These are phyloP conservation scores for Protomyctophum bolini DNA, from an alignment of 2,113 vertebrate species.

Conservation along the genomic window DNA sequence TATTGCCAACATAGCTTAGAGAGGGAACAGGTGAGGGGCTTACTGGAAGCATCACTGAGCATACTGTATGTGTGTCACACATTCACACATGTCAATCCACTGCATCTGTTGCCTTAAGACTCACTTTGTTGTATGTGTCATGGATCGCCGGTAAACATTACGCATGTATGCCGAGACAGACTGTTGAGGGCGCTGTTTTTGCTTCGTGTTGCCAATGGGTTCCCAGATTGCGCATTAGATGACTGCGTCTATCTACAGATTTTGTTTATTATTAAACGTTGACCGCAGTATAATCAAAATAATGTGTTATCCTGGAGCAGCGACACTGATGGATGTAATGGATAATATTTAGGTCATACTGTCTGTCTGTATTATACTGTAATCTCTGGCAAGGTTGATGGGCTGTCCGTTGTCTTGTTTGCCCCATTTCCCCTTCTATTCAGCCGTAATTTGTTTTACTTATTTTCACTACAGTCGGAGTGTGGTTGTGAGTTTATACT, in stretches of 20 bases:
- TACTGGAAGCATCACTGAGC: not conserved
- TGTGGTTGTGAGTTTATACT: too few relatives aligned
- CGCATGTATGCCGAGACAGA: too few relatives aligned
- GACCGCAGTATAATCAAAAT: slow-evolving; percentile 7
- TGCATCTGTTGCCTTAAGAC: slow-evolving; percentile 12
- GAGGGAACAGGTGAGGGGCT: slow-evolving; percentile 53
- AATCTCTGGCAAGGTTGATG: not conserved
- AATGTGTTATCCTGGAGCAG: slow-evolving; percentile 1
- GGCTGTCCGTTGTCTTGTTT: not conserved
- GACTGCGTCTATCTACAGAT: not conserved
- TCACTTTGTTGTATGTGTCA: not conserved
- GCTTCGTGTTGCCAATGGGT: too few relatives aligned
- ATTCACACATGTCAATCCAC: slow-evolving; percentile 6
- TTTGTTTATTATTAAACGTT: slow-evolving; percentile 29
- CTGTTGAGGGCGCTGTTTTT: too few relatives aligned
- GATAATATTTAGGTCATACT: slow-evolving; percentile 28
- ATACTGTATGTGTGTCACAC: not conserved
- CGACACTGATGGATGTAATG: not conserved
- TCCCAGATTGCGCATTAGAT: too few relatives aligned
- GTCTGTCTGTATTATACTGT: not conserved
- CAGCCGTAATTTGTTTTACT: not conserved
- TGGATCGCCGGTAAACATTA: too few relatives aligned
- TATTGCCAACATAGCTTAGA: slow-evolving; percentile 25
- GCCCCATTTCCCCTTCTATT: not conserved
- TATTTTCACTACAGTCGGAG: too few relatives aligned